Evolutionary conservation across 1,140 invertebrate species (phyloP).

Genomic region (Mylabris phalerata): DNA sequence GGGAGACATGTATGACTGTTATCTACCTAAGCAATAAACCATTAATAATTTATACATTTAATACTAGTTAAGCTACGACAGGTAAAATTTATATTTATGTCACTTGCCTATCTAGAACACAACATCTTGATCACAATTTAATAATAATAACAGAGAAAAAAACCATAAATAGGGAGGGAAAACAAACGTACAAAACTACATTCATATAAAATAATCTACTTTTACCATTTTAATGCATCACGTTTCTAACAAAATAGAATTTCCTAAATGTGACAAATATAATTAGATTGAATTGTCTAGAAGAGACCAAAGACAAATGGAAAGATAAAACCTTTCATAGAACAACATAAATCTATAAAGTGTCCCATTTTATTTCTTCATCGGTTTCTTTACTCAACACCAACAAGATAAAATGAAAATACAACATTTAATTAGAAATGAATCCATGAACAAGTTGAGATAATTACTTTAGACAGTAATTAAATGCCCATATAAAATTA

Average conservation of each 20-base stretch:
- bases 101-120: no score
- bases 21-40: slow-evolving; percentile 36
- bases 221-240: no score
- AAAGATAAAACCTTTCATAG: slow-evolving; percentile 5
- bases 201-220: no score
- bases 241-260: no score
- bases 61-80: slow-evolving; percentile 8
- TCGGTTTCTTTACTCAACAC: slow-evolving; percentile 4
- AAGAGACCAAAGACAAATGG: background rate
- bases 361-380: slow-evolving; percentile 8
- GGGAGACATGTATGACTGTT: slow-evolving; percentile 36
- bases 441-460: slow-evolving; percentile 16
- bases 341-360: background rate
- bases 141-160: no score
- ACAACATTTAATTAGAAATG: slow-evolving; percentile 24
- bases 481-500: slow-evolving; percentile 31
- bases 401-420: slow-evolving; percentile 1
- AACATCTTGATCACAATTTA: no score
- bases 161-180: no score
- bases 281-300: no score
- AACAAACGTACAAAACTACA: no score
- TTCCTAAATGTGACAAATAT: no score
- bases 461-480: slow-evolving; percentile 27
- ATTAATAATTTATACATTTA: slow-evolving; percentile 39
- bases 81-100: no score